phyloP scores from a whole-genome alignment of 2,113 vertebrate species.

The Psilopsiagon aurifrons region DNA sequence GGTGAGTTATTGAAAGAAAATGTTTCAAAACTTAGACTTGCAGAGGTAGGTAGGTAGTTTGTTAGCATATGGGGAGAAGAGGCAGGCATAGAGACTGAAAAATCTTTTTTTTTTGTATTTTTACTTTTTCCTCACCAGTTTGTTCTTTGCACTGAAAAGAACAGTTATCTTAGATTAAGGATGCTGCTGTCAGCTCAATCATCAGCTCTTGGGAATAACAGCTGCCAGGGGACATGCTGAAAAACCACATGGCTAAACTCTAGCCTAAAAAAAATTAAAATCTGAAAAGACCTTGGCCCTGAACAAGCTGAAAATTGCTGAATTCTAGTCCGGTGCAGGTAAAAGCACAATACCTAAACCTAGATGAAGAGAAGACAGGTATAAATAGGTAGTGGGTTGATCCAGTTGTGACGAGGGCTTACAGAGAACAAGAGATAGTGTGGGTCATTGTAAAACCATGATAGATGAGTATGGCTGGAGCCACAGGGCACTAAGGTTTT shows the following conservation, averaged over 20 bases:
- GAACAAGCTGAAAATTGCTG: not conserved
- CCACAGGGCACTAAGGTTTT: not conserved
- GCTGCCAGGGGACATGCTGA: not conserved
- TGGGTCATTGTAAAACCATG: not conserved
- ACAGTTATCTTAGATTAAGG: not conserved
- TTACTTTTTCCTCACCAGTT: not conserved
- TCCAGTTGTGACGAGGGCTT: not conserved
- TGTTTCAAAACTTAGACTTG: not conserved
- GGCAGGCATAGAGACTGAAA: not conserved
- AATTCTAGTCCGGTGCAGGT: not conserved
- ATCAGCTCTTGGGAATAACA: not conserved
- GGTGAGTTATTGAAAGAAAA: not conserved
- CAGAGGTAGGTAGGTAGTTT: not conserved
- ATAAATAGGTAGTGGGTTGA: not conserved
- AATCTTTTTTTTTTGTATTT: not conserved
- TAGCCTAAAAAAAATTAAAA: not conserved
- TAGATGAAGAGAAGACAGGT: not conserved
- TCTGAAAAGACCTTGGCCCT: not conserved
- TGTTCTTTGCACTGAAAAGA: not conserved
- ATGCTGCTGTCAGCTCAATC: rapidly evolving
- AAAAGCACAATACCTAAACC: not conserved
- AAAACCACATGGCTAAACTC: not conserved
- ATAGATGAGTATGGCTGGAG: not conserved
- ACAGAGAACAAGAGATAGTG: not conserved
- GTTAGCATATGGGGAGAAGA: not conserved